These are phyloP conservation scores for Sardinella longiceps DNA, from an alignment of 2,797 vertebrate genomes.

Conservation along the genomic window DNA sequence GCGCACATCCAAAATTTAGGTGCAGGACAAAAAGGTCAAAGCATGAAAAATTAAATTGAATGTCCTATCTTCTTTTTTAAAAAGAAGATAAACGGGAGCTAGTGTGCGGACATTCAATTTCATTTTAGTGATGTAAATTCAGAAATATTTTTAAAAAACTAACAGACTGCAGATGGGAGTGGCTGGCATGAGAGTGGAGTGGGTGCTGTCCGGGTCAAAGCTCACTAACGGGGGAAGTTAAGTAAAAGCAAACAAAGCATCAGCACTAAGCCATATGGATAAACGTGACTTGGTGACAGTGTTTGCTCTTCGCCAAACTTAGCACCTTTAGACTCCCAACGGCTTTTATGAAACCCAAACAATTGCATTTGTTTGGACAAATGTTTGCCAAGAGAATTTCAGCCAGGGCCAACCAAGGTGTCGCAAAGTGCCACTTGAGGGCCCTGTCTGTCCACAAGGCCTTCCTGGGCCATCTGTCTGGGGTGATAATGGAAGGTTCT, in stretches of 20 bases:
- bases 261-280: conserved; percentile 1
- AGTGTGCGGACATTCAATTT: too few relatives aligned
- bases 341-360: conserved; percentile 21
- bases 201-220: neutral
- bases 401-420: conserved; percentile 29
- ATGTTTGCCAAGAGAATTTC: conserved; percentile 16
- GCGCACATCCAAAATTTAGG: too few relatives aligned
- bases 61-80: too few relatives aligned
- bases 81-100: too few relatives aligned
- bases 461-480: conserved; percentile 56
- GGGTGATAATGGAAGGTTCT: conserved; percentile 33
- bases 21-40: too few relatives aligned
- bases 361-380: conserved; percentile 29
- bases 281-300: neutral
- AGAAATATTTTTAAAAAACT: too few relatives aligned
- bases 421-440: conserved; percentile 37
- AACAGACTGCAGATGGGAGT: neutral
- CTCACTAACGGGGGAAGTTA: neutral
- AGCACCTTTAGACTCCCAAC: conserved; percentile 16
- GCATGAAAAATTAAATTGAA: too few relatives aligned
- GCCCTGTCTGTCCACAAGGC: neutral
- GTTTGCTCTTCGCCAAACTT: conserved; percentile 13
- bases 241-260: neutral
- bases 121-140: neutral
- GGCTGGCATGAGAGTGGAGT: neutral